Conservation (phyloP, 2,888 invertebrate genomes). For the Galerucella calmariensis region DNA sequence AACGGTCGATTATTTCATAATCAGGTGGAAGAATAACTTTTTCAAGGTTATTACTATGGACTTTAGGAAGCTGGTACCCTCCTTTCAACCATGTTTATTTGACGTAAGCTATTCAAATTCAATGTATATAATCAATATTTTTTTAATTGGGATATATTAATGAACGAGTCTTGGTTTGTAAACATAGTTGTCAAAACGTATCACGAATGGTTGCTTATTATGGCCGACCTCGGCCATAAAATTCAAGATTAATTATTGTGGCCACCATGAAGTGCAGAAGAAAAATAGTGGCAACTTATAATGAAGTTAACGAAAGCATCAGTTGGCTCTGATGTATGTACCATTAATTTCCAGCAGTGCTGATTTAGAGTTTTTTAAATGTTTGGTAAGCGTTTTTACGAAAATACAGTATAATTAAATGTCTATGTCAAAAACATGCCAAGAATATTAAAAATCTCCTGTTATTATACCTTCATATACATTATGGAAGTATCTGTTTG, state of each 20-base stretch:
- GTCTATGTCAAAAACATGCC: background rate
- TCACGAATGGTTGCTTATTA: slow-evolving; percentile 27
- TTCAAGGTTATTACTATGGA: too few relatives aligned
- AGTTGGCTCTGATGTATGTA: slow-evolving; percentile 26
- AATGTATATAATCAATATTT: background rate
- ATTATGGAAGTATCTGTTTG: background rate
- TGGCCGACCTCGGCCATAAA: slow-evolving; percentile 31
- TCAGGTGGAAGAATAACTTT: too few relatives aligned
- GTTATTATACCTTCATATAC: background rate
- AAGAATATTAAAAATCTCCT: background rate
- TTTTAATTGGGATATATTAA: background rate
- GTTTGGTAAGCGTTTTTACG: too few relatives aligned
- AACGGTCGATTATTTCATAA: too few relatives aligned
- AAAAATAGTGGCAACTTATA: slow-evolving; percentile 35
- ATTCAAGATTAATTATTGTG: slow-evolving; percentile 37
- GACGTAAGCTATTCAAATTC: background rate
- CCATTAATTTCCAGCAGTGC: slow-evolving; percentile 11
- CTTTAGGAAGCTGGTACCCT: too few relatives aligned
- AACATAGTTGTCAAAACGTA: slow-evolving; percentile 15
- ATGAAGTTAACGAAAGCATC: slow-evolving; percentile 29
- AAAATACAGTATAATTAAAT: too few relatives aligned
- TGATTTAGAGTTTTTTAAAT: background rate
- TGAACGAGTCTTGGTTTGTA: background rate
- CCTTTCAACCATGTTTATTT: too few relatives aligned
- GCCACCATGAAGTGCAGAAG: slow-evolving; percentile 40